Evolutionary conservation across 1,140 invertebrate species (phyloP), one percentile per base, ranked within the genome.

Genomic region (Hypothenemus hampei): DNA sequence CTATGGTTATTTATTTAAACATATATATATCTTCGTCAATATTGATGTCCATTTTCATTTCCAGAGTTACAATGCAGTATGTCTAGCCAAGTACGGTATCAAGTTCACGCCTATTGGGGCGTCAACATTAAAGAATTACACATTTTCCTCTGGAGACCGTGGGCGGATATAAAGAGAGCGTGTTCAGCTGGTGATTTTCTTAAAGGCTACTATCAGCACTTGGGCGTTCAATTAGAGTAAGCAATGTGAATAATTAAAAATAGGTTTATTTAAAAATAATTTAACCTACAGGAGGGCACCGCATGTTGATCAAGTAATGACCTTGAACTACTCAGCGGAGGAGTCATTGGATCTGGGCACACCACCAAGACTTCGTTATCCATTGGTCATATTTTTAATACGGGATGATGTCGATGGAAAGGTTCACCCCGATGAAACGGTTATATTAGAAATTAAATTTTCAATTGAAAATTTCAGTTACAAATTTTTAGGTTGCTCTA

Each of bases 71-170:
- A 82, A 65, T 85, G 82, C 72, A 76, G 78, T 46, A 76, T 86
- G 41, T 85, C 84, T 3, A 86, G 85, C 58, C 84, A 86, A 71
- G 84, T 86, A 33, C 75, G 80, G 24, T 88, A 87, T 65, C 82
- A 79, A 63, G 71, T 85, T 33, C 79, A 83, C 29, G 82, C 81
- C 40, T 85, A 83, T 70, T 88, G 85, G 85, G 85, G 84, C 16
- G 85, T 86, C 33, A 84, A 83, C 35, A 86, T 87, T 43, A 75
- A 82, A 54, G 82, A 86, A 61, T 74, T 88, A 47, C 85, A 87
- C 64, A 75, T 83, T 50, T 83, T 83, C 16, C 73, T 88, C 20
- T 86, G 85, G 84, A 77, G 82, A 37, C 82, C 85, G 3, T 83
- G 82, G 81, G 76, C 74, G 46, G 75, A 75, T 40, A 74, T 87